phyloP scores from a whole-genome alignment of 2,113 vertebrate species.

The Lophura nycthemera region DNA sequence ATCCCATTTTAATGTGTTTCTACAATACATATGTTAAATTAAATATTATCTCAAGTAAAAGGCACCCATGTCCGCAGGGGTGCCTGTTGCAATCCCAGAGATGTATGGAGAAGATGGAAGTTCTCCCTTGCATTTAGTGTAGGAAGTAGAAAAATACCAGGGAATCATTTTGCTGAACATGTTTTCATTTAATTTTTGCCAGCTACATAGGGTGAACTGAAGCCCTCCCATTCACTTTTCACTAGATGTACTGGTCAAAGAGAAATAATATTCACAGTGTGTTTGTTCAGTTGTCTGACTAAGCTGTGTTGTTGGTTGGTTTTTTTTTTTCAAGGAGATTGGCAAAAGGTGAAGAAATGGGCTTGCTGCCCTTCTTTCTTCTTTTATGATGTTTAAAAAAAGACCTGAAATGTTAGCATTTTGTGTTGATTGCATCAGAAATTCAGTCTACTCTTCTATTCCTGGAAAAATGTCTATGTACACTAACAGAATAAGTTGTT shows the following conservation, averaged over 20 bases:
- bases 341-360: slow-evolving; percentile 24
- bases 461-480: neutral
- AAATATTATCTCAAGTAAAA: neutral
- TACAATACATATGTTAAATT: neutral
- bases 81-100: neutral
- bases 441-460: neutral
- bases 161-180: neutral
- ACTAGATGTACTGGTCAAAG: neutral
- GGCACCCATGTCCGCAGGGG: neutral
- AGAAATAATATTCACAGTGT: neutral
- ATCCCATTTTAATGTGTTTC: neutral
- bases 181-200: neutral
- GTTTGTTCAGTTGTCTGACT: slow-evolving; percentile 4
- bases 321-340: slow-evolving; percentile 2
- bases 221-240: neutral
- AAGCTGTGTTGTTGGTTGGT: neutral
- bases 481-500: neutral
- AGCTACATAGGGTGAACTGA: neutral
- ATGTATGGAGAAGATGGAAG: neutral
- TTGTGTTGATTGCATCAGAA: neutral
- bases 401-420: neutral
- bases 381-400: neutral
- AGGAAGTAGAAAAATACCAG: neutral
- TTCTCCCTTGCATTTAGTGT: neutral
- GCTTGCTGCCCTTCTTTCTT: slow-evolving; percentile 15